phyloP scores from a whole-genome alignment of 2,797 vertebrate species.

The Avahi laniger region DNA sequence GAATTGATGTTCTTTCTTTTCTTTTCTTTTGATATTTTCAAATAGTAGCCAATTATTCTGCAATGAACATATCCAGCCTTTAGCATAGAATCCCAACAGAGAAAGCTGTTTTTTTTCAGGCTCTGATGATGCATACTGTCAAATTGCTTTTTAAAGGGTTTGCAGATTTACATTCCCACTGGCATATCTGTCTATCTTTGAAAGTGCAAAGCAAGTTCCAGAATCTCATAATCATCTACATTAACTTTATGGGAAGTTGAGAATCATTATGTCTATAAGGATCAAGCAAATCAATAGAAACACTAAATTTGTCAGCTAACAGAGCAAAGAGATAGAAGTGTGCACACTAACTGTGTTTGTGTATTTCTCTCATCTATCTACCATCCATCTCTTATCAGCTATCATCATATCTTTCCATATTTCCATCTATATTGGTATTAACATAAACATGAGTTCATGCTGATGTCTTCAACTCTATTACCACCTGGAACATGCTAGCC shows the following conservation, averaged over 20 bases:
- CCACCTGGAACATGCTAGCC: not conserved
- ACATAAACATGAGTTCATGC: not conserved
- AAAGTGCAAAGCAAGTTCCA: constrained; percentile 41
- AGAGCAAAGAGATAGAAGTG: not conserved
- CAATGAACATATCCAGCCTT: not conserved
- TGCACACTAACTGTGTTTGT: not conserved
- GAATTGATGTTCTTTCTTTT: constrained; percentile 23
- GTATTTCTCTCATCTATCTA: not conserved
- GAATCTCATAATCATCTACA: not conserved
- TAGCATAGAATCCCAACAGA: constrained; percentile 37
- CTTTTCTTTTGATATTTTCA: not conserved
- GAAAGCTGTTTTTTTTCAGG: constrained; percentile 13
- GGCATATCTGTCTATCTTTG: not conserved
- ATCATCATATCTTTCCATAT: not conserved
- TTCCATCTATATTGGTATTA: not conserved
- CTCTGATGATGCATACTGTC: constrained; percentile 33
- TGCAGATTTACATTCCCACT: not conserved
- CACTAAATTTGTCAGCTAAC: not conserved
- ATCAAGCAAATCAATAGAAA: constrained; percentile 9
- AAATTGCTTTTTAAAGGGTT: constrained; percentile 49
- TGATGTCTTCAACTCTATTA: not conserved
- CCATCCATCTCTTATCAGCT: not conserved
- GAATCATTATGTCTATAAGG: not conserved
- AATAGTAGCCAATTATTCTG: constrained; percentile 34
- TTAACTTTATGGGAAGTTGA: constrained; percentile 35